Percentiles rank a stretch among this genome's conserved stretches.
phyloP scores from a whole-genome alignment of 2,888 invertebrate genomes.

The Miltochrista miniata region DNA sequence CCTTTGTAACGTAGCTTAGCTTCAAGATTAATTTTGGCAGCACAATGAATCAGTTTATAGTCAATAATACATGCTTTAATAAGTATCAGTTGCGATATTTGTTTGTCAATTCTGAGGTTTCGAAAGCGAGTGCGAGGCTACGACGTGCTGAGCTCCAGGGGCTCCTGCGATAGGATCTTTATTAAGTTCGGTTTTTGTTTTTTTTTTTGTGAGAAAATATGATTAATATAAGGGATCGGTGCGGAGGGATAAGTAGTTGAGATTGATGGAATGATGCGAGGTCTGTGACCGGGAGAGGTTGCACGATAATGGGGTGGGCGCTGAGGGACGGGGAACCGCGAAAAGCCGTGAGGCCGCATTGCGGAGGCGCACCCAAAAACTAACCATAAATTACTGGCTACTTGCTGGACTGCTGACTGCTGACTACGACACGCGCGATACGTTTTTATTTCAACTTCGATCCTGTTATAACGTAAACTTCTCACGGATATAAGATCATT shows the following conservation, averaged over 20 bases:
- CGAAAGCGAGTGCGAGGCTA: slow-evolving; percentile 57
- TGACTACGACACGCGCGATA: slow-evolving; percentile 74
- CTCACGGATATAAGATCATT: slow-evolving; percentile 75
- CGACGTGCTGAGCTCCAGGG: slow-evolving; percentile 53
- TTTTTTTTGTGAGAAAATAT: slow-evolving; percentile 72
- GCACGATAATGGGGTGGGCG: slow-evolving; percentile 33
- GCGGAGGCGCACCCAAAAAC: slow-evolving; percentile 80
- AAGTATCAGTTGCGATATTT: slow-evolving; percentile 76
- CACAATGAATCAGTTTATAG: slow-evolving; percentile 78
- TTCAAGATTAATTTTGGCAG: slow-evolving; percentile 79
- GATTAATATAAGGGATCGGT: slow-evolving; percentile 78
- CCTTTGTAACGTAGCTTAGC: slow-evolving; percentile 80
- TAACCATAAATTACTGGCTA: slow-evolving; percentile 84
- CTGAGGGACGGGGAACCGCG: slow-evolving; percentile 52
- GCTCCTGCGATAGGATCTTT: slow-evolving; percentile 71
- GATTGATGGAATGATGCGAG: slow-evolving; percentile 78
- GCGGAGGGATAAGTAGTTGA: slow-evolving; percentile 80
- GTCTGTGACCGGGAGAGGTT: slow-evolving; percentile 74
- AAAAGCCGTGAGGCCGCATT: slow-evolving; percentile 80
- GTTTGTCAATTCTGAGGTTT: slow-evolving; percentile 72
- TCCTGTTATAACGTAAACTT: slow-evolving; percentile 79
- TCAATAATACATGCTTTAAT: slow-evolving; percentile 73
- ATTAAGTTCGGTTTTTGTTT: slow-evolving; percentile 51
- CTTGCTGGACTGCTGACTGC: slow-evolving; percentile 71
- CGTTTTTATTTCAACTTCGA: slow-evolving; percentile 67